Evolutionary conservation across 2,113 vertebrate species (phyloP).

Genomic region (Tupaia tana): DNA sequence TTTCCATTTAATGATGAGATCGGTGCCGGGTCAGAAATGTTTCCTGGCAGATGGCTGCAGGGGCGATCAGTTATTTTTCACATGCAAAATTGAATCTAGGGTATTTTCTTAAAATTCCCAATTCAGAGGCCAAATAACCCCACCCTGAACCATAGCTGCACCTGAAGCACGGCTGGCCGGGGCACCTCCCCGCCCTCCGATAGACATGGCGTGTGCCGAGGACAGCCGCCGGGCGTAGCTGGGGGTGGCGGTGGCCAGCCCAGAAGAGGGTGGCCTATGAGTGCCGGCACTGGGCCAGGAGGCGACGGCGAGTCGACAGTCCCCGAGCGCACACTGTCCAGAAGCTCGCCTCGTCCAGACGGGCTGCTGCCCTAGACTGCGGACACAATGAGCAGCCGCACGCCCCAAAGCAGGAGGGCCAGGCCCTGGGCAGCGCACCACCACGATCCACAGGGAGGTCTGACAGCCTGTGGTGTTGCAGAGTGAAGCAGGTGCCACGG

Average conservation of each 20-base stretch:
- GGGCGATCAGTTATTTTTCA: accelerated
- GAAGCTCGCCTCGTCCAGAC: background rate
- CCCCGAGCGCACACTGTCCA: accelerated
- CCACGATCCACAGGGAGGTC: too few relatives aligned
- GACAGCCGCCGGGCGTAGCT: accelerated
- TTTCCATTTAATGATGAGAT: accelerated
- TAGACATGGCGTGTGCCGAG: accelerated
- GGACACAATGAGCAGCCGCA: too few relatives aligned
- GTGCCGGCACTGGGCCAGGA: background rate
- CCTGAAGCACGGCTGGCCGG: accelerated
- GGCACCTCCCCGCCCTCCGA: background rate
- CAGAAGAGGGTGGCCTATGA: too few relatives aligned
- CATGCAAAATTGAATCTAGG: background rate
- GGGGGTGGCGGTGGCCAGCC: too few relatives aligned
- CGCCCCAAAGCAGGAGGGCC: too few relatives aligned
- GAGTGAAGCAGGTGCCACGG: too few relatives aligned
- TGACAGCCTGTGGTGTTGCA: too few relatives aligned
- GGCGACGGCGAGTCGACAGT: accelerated
- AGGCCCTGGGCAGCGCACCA: too few relatives aligned
- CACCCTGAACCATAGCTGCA: background rate
- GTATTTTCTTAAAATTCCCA: background rate
- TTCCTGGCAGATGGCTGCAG: accelerated
- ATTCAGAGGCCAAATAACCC: background rate
- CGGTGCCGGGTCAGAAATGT: accelerated
- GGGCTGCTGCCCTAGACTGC: background rate